Evolutionary conservation across 2,888 invertebrate genomes (phyloP), one percentile per base, ranked within the genome.

Genomic region (Ptychoptera contaminata): DNA sequence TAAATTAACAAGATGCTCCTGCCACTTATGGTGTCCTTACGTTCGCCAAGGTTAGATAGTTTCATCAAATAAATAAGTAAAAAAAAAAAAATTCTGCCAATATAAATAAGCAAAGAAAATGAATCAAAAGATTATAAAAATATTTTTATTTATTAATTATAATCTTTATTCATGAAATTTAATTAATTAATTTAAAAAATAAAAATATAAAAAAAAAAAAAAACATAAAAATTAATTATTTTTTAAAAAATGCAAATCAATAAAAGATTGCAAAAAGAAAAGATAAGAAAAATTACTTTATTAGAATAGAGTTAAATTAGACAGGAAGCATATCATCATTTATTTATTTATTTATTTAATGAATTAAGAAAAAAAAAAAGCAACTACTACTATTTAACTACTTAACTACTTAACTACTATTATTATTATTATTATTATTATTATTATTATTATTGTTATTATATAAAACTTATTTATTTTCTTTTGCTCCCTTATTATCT

Each of bases 1-100:
- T 11, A 40, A 29, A 40, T 40, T 15, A 30, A 30, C 40, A 40
- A 30, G 30, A 40, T 41, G 41, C 39, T 39, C 34, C 30, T 37
- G 34, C 16, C 46, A 35, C 29, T 42, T 43, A 29, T 41, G 41
- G 37, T 42, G 32, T 42, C 40, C 40, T 44, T 49, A 53, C 54
- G 53, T 54, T 55, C 55, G 54, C 53, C 54, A 55, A 55, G 55
- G 55, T 55, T 55, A 55, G 55, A 55, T 23, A 23, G 52, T 53
- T 52, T 45, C 49, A 46, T 49, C 32, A 3, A 32, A 32, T 32
- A 32, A 32, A 32, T 32, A 32, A 32, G 10, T 11, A 42, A 15
- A 16, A 37, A 37, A 15, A 37, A 37, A 37, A 37, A 37, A 8
- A 16, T 23, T 12, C 32, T 32, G 11, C n/a, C 32, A 11, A n/a